Base-by-base conservation (phyloP, 2,113 vertebrate genomes). In the Pao palembangensis region DNA sequence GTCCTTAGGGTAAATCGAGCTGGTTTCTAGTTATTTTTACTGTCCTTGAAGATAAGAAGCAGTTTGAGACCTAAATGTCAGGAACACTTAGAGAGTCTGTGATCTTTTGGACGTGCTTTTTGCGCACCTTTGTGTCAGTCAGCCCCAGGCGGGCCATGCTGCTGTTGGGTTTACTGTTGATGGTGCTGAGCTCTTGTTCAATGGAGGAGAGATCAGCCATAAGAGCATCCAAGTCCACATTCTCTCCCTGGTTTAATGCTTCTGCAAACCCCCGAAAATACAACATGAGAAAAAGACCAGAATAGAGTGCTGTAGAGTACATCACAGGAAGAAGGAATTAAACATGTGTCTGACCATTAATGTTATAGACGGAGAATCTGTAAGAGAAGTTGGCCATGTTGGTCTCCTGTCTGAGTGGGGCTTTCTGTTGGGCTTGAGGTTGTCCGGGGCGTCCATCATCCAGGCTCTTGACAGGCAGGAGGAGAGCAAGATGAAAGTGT, bases 381-480 rank as follows among this genome's bases (percentile, higher is more conserved):
- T 99, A 98, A 8, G 95, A 96, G 89, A 99, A 98, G 87, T 97
- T 98, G 73, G 96, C 97, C 86, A 98, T 94, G 86, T 97, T 99
- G 58, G 94, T 94, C 75, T 99, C 97, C 55, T 96, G 94, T 64
- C 90, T 92, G 78, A 98, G 94, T 61, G 96, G 95, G 16, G 95
- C 94, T 78, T 95, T 96, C 64, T 94, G 91, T 61, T 94, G 91
- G 61, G 91, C 8, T 38, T 10, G 56, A 0, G 73, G 64, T 0
- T 16, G 91, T 67, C 89, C 83, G 2, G 93, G 88, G 55, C 94
- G 94, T 15, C 93, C 94, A 41, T 95, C 93, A 85, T 98, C 97
- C 79, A 98, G 88, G 86, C 94, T 98, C 96, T 98, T 74, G 0
- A 23, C 0, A 11, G 11, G 50, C 5, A 48, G 7, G 21, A 48